Base-by-base conservation (phyloP, 2,888 invertebrate genomes). In the Chrysotoxum bicinctum region DNA sequence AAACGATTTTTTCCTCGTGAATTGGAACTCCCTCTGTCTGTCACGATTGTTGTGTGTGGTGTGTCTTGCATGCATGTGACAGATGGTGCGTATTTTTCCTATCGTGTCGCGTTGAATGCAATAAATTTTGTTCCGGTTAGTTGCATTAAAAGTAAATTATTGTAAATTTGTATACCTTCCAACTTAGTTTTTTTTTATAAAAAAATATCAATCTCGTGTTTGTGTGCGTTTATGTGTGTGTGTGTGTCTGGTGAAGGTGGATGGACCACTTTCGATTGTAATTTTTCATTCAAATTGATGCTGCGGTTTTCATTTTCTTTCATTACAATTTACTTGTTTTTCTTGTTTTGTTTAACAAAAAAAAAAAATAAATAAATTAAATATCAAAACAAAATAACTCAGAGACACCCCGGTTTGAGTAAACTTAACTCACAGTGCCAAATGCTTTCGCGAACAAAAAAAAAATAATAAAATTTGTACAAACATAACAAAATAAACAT, bases 221-320 rank as follows among this genome's bases (percentile, higher is more conserved):
- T 1, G 9, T 48, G 52, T 30, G 23, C 3, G 58, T 73, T 50
- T 37, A 19, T 40, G 19, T 19, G 26, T 21, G 32, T 30, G 4
- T 62, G 72, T 58, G 21, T 35, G 26, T 60, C 23, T 16, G 69
- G 60, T 56, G 73, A 85, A 85, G 81, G 85, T 85, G 85, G 85
- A 85, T 85, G 85, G 85, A 85, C 81, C 85, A 85, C 85, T 85
- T 85, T 81, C 81, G 85, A 85, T 85, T 85, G 62, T 77, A 69
- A 81, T 69, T 80, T 76, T 80, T 62, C 70, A 72, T 79, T 72
- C 60, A 75, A 58, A 62, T 77, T 56, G 66, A 56, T 78, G 62
- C 73, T 72, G 66, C 62, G 50, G 75, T 48, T 69, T 60, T 74
- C 62, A 30, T 69, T 74, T 56, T 80, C n/a, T 60, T 58, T 58